Conservation (phyloP, 2,888 invertebrate species). For the Linnaemya vulpina region DNA sequence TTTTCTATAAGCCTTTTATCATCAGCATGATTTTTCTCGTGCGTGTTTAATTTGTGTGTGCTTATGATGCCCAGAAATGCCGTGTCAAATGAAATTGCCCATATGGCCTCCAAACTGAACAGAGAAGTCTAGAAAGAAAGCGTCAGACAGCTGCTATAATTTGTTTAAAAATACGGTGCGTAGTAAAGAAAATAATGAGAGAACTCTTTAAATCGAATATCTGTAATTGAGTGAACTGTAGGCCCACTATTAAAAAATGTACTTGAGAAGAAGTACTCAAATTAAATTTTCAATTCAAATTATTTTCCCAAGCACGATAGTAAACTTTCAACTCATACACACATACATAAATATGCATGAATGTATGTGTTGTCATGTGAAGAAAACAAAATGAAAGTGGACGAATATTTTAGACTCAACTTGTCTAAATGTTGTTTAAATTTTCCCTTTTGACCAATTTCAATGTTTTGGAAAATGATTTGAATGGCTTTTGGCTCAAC, state of each 20-base stretch:
- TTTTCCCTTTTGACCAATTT: background rate
- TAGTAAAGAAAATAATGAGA: slow-evolving; percentile 3
- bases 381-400: background rate
- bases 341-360: too few species aligned
- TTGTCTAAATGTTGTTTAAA: background rate
- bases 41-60: too few species aligned
- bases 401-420: background rate
- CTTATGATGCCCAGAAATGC: slow-evolving; percentile 13
- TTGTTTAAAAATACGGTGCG: slow-evolving; percentile 28
- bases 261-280: too few species aligned
- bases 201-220: too few species aligned
- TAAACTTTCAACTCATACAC: too few species aligned
- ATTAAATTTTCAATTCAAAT: too few species aligned
- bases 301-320: too few species aligned
- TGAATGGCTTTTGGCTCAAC: slow-evolving; percentile 47
- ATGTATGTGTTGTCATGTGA: background rate
- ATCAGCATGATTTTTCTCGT: too few species aligned
- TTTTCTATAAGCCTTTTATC: too few species aligned
- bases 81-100: slow-evolving; percentile 78
- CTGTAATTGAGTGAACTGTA: too few species aligned
- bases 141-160: slow-evolving; percentile 3
- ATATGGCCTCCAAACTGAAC: slow-evolving; percentile 73
- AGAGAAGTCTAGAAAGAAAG: background rate
- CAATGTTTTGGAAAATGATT: background rate
- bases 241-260: too few species aligned